Evolutionary conservation across 2,888 invertebrate genomes (phyloP).

Genomic region (Tiliacea citrago): DNA sequence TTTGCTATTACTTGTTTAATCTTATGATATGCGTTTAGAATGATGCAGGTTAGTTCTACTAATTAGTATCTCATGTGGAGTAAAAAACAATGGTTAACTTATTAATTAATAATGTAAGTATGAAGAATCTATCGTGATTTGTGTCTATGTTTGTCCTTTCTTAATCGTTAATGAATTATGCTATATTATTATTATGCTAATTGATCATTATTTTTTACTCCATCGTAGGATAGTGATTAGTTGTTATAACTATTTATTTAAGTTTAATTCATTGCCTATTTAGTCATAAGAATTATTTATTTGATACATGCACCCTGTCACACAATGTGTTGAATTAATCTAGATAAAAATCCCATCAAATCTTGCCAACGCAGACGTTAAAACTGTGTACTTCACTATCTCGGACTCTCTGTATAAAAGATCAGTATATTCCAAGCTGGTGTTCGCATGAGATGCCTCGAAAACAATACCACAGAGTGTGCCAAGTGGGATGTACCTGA

Average conservation of each 20-base stretch:
- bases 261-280: slow-evolving; percentile 67
- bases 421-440: slow-evolving; percentile 70
- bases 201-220: slow-evolving; percentile 53
- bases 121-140: background rate
- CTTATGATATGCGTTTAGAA: slow-evolving; percentile 66
- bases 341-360: slow-evolving; percentile 63
- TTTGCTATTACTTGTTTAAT: slow-evolving; percentile 61
- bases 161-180: background rate
- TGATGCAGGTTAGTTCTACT: slow-evolving; percentile 70
- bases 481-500: slow-evolving; percentile 89
- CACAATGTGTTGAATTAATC: slow-evolving; percentile 84
- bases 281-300: slow-evolving; percentile 74
- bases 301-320: slow-evolving; percentile 90
- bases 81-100: slow-evolving; percentile 37
- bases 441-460: slow-evolving; percentile 76
- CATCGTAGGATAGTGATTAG: slow-evolving; percentile 48
- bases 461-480: slow-evolving; percentile 87
- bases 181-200: too few relatives aligned
- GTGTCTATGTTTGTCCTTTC: background rate
- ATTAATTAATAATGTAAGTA: background rate
- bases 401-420: slow-evolving; percentile 69
- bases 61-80: slow-evolving; percentile 56
- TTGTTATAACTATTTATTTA: slow-evolving; percentile 67
- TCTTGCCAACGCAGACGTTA: slow-evolving; percentile 69
- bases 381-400: slow-evolving; percentile 72